phyloP scores from a whole-genome alignment of 1,140 invertebrate species.

The Saccostrea echinata region DNA sequence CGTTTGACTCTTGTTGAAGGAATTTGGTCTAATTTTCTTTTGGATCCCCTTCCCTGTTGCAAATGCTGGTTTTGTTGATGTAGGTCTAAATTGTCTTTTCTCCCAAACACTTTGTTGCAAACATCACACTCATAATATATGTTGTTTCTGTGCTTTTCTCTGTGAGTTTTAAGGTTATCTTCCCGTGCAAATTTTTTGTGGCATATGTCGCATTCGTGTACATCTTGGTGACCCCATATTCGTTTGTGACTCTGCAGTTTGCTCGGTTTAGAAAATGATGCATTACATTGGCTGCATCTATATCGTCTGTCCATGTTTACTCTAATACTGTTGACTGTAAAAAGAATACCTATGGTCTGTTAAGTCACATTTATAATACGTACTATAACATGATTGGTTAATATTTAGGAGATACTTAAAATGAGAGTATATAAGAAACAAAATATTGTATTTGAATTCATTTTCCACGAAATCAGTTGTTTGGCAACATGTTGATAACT shows the following conservation, averaged over 20 bases:
- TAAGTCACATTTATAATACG: slow-evolving; percentile 13
- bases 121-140: slow-evolving; percentile 52
- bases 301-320: slow-evolving; percentile 35
- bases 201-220: slow-evolving; percentile 40
- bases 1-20: slow-evolving; percentile 26
- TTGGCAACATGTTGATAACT: slow-evolving; percentile 28
- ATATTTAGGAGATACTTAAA: background rate
- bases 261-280: slow-evolving; percentile 40
- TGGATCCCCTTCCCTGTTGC: slow-evolving; percentile 40
- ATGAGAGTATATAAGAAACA: background rate
- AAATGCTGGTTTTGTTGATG: slow-evolving; percentile 38
- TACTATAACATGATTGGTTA: background rate
- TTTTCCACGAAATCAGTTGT: background rate
- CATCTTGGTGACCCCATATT: slow-evolving; percentile 33
- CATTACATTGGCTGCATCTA: slow-evolving; percentile 32
- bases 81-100: slow-evolving; percentile 48
- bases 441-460: background rate
- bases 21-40: background rate
- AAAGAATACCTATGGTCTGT: background rate
- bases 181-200: slow-evolving; percentile 52
- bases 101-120: slow-evolving; percentile 47
- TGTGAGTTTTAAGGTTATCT: slow-evolving; percentile 52
- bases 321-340: background rate
- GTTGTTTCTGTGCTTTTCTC: slow-evolving; percentile 44
- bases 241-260: slow-evolving; percentile 44